Percentiles rank a stretch among this genome's conserved stretches.
phyloP scores from a whole-genome alignment of 2,797 vertebrate genomes.

The Enteromius treurensis region DNA sequence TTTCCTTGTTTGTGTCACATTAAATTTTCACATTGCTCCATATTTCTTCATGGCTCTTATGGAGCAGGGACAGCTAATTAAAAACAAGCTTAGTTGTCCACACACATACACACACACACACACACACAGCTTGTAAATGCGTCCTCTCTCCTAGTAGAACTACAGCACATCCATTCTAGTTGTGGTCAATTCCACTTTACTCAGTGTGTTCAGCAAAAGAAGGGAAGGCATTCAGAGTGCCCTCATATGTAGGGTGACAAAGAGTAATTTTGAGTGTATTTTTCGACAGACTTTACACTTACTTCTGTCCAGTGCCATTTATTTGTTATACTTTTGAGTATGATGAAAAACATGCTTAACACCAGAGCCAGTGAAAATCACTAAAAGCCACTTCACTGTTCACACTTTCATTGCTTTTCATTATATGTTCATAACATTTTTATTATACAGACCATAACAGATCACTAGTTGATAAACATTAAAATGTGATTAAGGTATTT shows the following conservation, averaged over 20 bases:
- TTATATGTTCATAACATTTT: background rate
- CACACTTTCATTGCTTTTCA: background rate
- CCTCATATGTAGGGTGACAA: background rate
- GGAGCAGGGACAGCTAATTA: background rate
- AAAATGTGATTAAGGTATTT: background rate
- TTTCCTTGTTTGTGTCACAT: background rate
- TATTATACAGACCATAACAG: background rate
- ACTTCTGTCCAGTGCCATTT: conserved; percentile 4
- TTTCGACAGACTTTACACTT: conserved; percentile 5
- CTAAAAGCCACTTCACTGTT: background rate
- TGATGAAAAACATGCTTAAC: background rate
- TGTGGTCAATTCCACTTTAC: conserved; percentile 21
- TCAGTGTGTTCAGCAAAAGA: background rate
- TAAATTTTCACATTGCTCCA: background rate
- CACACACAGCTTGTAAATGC: background rate
- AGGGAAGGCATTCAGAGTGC: background rate
- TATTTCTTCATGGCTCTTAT: background rate
- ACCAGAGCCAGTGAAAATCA: background rate
- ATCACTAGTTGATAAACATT: background rate
- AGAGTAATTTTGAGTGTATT: background rate
- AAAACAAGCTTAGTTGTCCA: conserved; percentile 7
- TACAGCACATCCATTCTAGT: background rate
- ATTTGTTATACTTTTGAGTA: background rate
- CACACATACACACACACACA: background rate
- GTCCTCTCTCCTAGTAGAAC: conserved; percentile 7